A percentile compares a stretch with the other conserved stretches of the same genome.
These are phyloP conservation scores for Drosophila silvestris DNA, from an alignment of 2,888 invertebrate genomes.

Conservation along the genomic window DNA sequence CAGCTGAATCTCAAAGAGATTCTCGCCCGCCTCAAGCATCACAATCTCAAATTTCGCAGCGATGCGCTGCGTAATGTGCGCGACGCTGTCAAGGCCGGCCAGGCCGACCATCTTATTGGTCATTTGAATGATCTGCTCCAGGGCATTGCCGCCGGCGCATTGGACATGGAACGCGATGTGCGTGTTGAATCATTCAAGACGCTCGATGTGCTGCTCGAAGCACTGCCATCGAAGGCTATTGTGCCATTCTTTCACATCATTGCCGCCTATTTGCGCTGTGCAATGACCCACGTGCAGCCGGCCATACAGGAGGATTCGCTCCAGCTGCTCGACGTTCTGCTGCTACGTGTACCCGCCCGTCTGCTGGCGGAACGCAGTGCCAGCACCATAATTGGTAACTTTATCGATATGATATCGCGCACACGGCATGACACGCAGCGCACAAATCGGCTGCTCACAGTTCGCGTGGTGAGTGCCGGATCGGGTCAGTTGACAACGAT, in stretches of 20 bases:
- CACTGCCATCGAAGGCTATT: slow-evolving; percentile 60
- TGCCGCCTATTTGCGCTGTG: slow-evolving; percentile 92
- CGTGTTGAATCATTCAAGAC: slow-evolving; percentile 86
- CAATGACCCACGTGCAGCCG: slow-evolving; percentile 95
- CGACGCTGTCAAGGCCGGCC: slow-evolving; percentile 85
- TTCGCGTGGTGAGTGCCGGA: slow-evolving; percentile 87
- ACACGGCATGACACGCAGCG: slow-evolving; percentile 88
- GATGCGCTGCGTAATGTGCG: slow-evolving; percentile 82
- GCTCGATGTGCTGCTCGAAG: slow-evolving; percentile 82
- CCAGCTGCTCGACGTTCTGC: slow-evolving; percentile 91
- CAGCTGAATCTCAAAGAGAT: slow-evolving; percentile 81
- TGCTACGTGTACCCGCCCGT: slow-evolving; percentile 88
- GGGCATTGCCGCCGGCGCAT: slow-evolving; percentile 88
- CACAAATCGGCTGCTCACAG: slow-evolving; percentile 89
- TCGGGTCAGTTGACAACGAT: slow-evolving; percentile 90
- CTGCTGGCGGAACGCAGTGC: slow-evolving; percentile 89
- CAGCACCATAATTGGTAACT: slow-evolving; percentile 90
- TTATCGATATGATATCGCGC: slow-evolving; percentile 94
- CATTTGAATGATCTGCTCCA: slow-evolving; percentile 88
- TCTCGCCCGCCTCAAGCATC: slow-evolving; percentile 86
- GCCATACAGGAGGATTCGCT: slow-evolving; percentile 94
- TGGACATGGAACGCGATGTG: slow-evolving; percentile 89
- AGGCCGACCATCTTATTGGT: slow-evolving; percentile 86
- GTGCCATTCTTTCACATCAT: slow-evolving; percentile 91
- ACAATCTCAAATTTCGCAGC: slow-evolving; percentile 83